Percentiles rank a stretch among this genome's conserved stretches.
phyloP scores from a whole-genome alignment of 2,888 invertebrate genomes.

The Thecocarcelia acutangulata region DNA sequence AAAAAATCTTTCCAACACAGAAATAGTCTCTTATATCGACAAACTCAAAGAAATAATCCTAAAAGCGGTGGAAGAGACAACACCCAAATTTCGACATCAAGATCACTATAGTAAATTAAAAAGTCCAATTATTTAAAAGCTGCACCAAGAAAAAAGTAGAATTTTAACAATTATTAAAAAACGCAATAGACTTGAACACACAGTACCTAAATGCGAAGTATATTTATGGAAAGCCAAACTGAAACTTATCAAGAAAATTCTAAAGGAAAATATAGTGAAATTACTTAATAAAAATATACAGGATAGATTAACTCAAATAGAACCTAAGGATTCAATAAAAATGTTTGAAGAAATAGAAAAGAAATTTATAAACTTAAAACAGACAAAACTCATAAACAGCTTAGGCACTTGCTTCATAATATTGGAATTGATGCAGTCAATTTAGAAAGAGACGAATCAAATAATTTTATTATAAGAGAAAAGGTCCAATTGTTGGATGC shows the following conservation, averaged over 20 bases:
- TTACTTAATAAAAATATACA: too few species aligned
- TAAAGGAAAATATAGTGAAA: too few species aligned
- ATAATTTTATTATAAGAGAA: conserved; percentile 9
- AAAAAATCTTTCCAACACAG: not conserved
- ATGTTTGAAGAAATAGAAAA: conserved; percentile 23
- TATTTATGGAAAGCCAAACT: conserved; percentile 1
- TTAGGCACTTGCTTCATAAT: not conserved
- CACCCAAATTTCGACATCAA: not conserved
- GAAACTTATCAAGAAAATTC: too few species aligned
- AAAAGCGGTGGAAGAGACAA: too few species aligned
- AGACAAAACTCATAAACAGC: not conserved
- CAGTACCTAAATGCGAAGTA: not conserved
- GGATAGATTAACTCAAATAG: not conserved
- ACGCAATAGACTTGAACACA: not conserved
- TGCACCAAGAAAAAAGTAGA: not conserved
- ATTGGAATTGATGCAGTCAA: not conserved
- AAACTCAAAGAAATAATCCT: not conserved
- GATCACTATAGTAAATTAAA: too few species aligned
- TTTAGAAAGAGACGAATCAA: conserved; percentile 4
- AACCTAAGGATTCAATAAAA: conserved; percentile 19
- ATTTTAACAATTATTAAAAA: not conserved
- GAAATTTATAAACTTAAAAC: conserved; percentile 5
- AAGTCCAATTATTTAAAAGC: not conserved
- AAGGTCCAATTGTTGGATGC: conserved; percentile 4
- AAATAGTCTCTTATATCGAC: not conserved